Conservation (phyloP, 1,140 invertebrate genomes). For the Amyelois transitella region DNA sequence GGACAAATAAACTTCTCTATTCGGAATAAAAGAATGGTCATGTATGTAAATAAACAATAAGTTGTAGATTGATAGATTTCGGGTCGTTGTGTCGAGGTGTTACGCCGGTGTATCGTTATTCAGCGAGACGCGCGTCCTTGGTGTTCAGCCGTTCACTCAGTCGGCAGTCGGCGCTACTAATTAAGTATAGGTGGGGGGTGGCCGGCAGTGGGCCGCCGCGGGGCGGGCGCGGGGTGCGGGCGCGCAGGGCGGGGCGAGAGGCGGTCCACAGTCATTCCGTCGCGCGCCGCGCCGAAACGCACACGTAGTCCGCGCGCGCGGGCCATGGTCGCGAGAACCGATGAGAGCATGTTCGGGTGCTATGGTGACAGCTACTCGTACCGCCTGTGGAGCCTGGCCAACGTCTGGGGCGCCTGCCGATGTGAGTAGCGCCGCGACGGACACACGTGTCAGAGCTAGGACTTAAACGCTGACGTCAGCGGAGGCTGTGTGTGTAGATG, state of each 20-base stretch:
- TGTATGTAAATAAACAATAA: slow-evolving; percentile 34
- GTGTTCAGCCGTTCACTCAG: slow-evolving; percentile 14
- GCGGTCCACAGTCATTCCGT: slow-evolving; percentile 51
- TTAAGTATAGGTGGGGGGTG: slow-evolving; percentile 51
- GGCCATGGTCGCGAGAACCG: slow-evolving; percentile 80
- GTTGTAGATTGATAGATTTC: background rate
- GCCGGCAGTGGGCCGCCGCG: slow-evolving; percentile 19
- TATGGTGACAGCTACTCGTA: slow-evolving; percentile 81
- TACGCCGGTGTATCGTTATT: slow-evolving; percentile 16
- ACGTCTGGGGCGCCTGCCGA: slow-evolving; percentile 81
- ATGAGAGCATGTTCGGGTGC: slow-evolving; percentile 78
- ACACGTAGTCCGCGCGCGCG: slow-evolving; percentile 51
- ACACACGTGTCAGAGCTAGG: slow-evolving; percentile 14
- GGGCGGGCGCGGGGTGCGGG: slow-evolving; percentile 25
- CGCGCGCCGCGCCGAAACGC: slow-evolving; percentile 50
- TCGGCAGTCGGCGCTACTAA: slow-evolving; percentile 40
- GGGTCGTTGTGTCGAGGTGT: background rate
- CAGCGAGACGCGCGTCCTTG: slow-evolving; percentile 15
- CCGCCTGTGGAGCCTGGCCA: slow-evolving; percentile 81
- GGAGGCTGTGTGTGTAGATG: slow-evolving; percentile 36
- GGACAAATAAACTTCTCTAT: background rate
- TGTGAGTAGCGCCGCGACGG: slow-evolving; percentile 74
- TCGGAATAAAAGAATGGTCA: slow-evolving; percentile 46
- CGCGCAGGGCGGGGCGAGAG: slow-evolving; percentile 41
- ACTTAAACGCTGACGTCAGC: slow-evolving; percentile 39